Conservation (phyloP, 1,140 invertebrate genomes). For the Cyclargus thomasi region DNA sequence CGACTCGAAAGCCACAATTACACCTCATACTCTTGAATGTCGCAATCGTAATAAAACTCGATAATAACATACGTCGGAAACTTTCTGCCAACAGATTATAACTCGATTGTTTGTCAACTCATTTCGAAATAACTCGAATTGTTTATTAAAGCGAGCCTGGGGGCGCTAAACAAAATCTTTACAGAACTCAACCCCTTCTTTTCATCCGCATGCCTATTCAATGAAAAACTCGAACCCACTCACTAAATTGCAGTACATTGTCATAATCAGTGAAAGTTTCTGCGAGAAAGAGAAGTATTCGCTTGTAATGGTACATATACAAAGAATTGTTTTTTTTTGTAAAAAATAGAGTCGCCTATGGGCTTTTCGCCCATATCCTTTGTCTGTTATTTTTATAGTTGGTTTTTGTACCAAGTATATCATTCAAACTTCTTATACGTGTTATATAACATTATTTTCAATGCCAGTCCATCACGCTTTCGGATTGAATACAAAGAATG, state of each 20-base stretch:
- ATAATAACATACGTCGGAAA: not conserved
- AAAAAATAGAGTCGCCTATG: no score
- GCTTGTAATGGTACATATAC: no score
- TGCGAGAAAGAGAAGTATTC: no score
- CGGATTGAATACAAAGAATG: no score
- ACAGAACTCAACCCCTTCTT: not conserved
- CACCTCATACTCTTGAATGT: not conserved
- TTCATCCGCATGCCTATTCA: not conserved
- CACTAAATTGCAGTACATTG: not conserved
- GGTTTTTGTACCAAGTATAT: no score
- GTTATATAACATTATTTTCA: no score
- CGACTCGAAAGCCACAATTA: not conserved
- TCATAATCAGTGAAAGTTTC: not conserved
- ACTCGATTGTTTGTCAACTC: not conserved
- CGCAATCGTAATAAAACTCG: not conserved
- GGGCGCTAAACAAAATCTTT: not conserved
- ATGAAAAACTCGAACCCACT: not conserved
- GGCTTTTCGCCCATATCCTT: no score
- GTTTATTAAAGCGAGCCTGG: not conserved
- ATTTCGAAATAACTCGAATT: not conserved
- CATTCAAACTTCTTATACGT: no score
- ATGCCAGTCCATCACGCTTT: no score
- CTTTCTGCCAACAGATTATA: not conserved
- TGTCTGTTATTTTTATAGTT: no score
- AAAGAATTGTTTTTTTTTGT: no score